phyloP scores from a whole-genome alignment of 37 sponge, comb jelly and placozoan genomes.

The Haliclona indistincta region DNA sequence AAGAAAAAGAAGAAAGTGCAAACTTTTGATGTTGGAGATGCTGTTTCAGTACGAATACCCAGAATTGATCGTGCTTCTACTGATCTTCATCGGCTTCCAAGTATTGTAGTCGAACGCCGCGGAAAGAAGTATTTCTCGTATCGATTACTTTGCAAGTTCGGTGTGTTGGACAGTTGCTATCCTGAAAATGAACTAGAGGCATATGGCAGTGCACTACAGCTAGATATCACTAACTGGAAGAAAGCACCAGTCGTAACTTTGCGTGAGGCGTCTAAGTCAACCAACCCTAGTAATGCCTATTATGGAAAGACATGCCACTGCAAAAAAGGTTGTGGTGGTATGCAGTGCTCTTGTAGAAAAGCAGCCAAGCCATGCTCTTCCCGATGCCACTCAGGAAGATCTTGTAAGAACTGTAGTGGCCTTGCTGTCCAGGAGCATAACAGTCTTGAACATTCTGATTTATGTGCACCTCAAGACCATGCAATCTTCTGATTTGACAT shows the following conservation, averaged over 20 bases:
- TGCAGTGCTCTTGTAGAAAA: slow-evolving; percentile 10
- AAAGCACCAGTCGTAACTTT: slow-evolving; percentile 11
- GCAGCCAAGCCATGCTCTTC: slow-evolving; percentile 10
- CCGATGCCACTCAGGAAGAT: slow-evolving; percentile 29
- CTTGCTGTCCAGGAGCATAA: too few species aligned
- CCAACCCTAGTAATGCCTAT: slow-evolving; percentile 24
- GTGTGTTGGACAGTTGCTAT: slow-evolving; percentile 35
- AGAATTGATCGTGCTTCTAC: slow-evolving; percentile 49
- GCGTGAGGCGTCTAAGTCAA: slow-evolving; percentile 19
- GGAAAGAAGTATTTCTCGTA: background rate
- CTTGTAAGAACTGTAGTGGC: slow-evolving; percentile 41
- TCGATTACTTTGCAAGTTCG: slow-evolving; percentile 22
- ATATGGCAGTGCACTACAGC: slow-evolving; percentile 10
- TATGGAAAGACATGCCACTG: slow-evolving; percentile 16
- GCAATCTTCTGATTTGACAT: too few species aligned
- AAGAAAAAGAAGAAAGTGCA: background rate
- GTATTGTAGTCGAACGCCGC: slow-evolving; percentile 37
- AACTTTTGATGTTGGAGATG: slow-evolving; percentile 21
- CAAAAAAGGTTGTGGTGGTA: slow-evolving; percentile 7
- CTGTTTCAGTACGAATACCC: slow-evolving; percentile 31
- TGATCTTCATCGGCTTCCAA: slow-evolving; percentile 38
- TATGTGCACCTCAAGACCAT: too few species aligned
- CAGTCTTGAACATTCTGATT: too few species aligned
- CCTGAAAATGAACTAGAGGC: slow-evolving; percentile 24
- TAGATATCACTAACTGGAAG: slow-evolving; percentile 9